These are phyloP conservation scores for Drosophila maculinotata DNA, from an alignment of 2,888 invertebrate genomes.

Conservation along the genomic window DNA sequence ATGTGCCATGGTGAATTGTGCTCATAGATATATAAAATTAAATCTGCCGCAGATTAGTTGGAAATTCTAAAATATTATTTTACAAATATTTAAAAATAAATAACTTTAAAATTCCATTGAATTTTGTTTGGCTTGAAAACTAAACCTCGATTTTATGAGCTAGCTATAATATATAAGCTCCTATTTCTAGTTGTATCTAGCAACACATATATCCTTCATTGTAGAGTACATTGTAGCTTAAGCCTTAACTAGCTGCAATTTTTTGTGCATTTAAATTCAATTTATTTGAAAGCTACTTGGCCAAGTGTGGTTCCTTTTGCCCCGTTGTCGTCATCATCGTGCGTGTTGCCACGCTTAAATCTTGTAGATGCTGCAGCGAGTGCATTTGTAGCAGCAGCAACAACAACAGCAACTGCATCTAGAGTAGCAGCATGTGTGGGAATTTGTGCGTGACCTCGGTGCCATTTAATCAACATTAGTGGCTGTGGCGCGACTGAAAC, in stretches of 20 bases:
- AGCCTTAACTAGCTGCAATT: constrained; percentile 28
- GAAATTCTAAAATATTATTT: no score
- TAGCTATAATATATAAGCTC: no score
- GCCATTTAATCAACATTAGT: constrained; percentile 80
- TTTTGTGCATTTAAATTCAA: constrained; percentile 46
- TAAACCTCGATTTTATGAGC: no score
- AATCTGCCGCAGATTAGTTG: no score
- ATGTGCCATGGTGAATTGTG: no score
- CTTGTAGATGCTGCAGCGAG: constrained; percentile 23
- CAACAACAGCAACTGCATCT: constrained; percentile 14
- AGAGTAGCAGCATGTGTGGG: constrained; percentile 15
- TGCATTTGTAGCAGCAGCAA: constrained; percentile 8
- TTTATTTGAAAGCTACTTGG: constrained; percentile 55
- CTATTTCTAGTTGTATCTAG: no score
- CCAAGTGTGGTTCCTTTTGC: constrained; percentile 5
- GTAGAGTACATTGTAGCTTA: not conserved
- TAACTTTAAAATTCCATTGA: no score
- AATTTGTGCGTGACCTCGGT: constrained; percentile 52
- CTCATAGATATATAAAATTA: no score
- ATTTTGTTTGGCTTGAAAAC: no score
- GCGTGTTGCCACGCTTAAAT: constrained; percentile 37
- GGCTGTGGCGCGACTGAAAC: constrained; percentile 35
- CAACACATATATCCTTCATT: not conserved
- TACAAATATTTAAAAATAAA: no score
- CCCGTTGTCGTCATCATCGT: constrained; percentile 25